phyloP scores from a whole-genome alignment of 2,888 invertebrate species.

The Drepanosiphum platanoidis region DNA sequence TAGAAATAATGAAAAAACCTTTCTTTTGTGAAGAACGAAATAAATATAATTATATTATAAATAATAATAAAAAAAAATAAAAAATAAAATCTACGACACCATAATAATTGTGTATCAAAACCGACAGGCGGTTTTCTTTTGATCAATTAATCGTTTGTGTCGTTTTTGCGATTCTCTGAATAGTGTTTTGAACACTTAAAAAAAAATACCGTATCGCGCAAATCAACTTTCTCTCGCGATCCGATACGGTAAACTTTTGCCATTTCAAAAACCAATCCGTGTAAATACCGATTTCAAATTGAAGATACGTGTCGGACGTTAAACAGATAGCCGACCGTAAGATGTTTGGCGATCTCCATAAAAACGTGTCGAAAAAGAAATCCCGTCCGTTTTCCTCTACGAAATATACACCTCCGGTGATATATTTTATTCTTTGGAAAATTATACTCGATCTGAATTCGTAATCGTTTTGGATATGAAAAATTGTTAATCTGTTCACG shows the following conservation, averaged over 20 bases:
- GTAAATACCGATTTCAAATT: background rate
- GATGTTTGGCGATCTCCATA: background rate
- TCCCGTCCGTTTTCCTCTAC: background rate
- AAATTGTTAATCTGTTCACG: constrained; percentile 8
- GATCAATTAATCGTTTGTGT: too few relatives aligned
- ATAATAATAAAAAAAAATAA: too few relatives aligned
- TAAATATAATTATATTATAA: background rate
- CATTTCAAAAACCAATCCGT: background rate
- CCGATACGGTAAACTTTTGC: background rate
- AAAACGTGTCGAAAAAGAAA: background rate
- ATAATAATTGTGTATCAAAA: background rate
- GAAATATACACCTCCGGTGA: background rate
- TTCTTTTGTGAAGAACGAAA: background rate
- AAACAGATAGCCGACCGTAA: background rate
- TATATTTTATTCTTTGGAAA: constrained; percentile 28
- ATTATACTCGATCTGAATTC: constrained; percentile 20
- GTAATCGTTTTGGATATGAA: background rate
- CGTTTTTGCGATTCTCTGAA: background rate
- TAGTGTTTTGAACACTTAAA: background rate
- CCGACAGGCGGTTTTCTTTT: background rate
- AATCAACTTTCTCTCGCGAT: too few relatives aligned
- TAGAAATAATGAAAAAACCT: background rate
- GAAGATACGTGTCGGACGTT: constrained; percentile 1
- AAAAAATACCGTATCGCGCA: background rate
- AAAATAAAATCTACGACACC: too few relatives aligned